phyloP scores from a whole-genome alignment of 2,888 invertebrate genomes.

The Heteromyza rotundicornis region DNA sequence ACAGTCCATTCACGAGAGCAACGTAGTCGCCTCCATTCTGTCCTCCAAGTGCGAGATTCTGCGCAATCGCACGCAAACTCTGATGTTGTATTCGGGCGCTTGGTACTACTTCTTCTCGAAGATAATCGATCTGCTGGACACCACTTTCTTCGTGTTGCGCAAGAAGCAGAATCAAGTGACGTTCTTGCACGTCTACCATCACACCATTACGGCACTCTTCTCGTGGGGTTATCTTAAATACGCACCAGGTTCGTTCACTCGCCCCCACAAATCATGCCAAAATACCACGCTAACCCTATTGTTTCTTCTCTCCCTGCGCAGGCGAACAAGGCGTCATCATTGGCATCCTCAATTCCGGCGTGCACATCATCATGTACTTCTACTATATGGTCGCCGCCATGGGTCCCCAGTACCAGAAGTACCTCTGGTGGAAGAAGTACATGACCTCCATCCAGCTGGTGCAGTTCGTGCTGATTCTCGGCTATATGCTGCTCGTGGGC shows the following conservation, averaged over 20 bases:
- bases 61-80: slow-evolving; percentile 62
- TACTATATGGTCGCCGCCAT: slow-evolving; percentile 65
- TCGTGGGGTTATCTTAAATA: slow-evolving; percentile 82
- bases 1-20: slow-evolving; percentile 54
- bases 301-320: slow-evolving; percentile 24
- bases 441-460: slow-evolving; percentile 65
- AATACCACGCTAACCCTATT: no score
- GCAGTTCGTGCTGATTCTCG: slow-evolving; percentile 73
- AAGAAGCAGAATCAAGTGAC: slow-evolving; percentile 90
- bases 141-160: slow-evolving; percentile 86
- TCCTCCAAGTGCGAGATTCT: slow-evolving; percentile 56
- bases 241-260: slow-evolving; percentile 72
- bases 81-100: slow-evolving; percentile 66
- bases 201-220: slow-evolving; percentile 78
- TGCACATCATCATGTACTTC: slow-evolving; percentile 66
- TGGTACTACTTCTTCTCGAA: slow-evolving; percentile 85
- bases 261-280: no score
- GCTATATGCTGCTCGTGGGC: slow-evolving; percentile 66
- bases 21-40: slow-evolving; percentile 50
- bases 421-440: slow-evolving; percentile 66
- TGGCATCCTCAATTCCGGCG: slow-evolving; percentile 64
- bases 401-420: slow-evolving; percentile 64
- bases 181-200: slow-evolving; percentile 89
- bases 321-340: slow-evolving; percentile 64
- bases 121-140: slow-evolving; percentile 78